Evolutionary conservation across 1,140 invertebrate species (phyloP).

Genomic region (Drosophila novamexicana): DNA sequence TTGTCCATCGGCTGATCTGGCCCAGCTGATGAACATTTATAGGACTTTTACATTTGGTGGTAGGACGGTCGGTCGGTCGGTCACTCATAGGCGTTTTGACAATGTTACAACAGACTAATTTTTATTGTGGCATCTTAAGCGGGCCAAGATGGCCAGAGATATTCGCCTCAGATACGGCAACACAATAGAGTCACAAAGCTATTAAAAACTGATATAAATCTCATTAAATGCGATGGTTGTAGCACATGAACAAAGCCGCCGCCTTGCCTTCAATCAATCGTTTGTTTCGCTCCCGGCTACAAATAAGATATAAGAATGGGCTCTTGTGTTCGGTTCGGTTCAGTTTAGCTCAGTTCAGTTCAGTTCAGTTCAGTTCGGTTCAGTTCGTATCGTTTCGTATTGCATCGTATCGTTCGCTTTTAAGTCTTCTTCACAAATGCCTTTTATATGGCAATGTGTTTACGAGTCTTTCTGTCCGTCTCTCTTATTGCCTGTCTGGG

Average conservation of each 20-base stretch:
- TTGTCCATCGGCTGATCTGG: background rate
- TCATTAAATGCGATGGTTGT: slow-evolving; percentile 80
- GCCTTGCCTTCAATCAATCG: slow-evolving; percentile 76
- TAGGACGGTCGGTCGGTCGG: slow-evolving; percentile 11
- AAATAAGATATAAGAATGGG: slow-evolving; percentile 57
- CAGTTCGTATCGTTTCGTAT: slow-evolving; percentile 30
- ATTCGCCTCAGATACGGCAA: slow-evolving; percentile 55
- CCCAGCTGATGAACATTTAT: background rate
- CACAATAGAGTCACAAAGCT: slow-evolving; percentile 80
- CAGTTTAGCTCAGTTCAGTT: slow-evolving; percentile 8
- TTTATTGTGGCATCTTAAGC: slow-evolving; percentile 42
- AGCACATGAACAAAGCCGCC: slow-evolving; percentile 75
- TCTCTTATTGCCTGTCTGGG: background rate
- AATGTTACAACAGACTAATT: slow-evolving; percentile 67
- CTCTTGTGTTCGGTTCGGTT: slow-evolving; percentile 42
- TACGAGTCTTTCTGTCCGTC: slow-evolving; percentile 26
- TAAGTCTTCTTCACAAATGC: slow-evolving; percentile 43
- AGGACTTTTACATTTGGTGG: slow-evolving; percentile 31
- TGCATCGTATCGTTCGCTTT: slow-evolving; percentile 12
- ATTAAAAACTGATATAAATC: slow-evolving; percentile 82
- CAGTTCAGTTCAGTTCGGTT: slow-evolving; percentile 20
- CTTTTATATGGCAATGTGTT: slow-evolving; percentile 32
- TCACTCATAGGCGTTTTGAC: slow-evolving; percentile 57
- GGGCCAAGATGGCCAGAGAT: slow-evolving; percentile 44
- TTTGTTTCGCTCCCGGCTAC: slow-evolving; percentile 72